These are phyloP conservation scores for Andrena minutula DNA, from an alignment of 2,888 invertebrate species.

Conservation along the genomic window DNA sequence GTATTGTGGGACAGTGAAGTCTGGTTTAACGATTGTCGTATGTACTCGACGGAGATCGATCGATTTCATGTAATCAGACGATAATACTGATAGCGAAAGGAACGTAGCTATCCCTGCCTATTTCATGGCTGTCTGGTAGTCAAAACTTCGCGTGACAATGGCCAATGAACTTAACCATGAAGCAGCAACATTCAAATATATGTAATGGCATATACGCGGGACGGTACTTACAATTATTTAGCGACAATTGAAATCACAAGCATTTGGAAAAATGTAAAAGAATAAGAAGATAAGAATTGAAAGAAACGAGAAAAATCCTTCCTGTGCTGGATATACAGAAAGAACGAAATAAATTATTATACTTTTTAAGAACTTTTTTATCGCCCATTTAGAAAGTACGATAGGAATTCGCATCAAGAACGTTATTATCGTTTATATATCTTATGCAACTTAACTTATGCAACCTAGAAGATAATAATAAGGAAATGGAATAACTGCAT, in stretches of 20 bases:
- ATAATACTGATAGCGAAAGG: constrained; percentile 23
- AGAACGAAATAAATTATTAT: background rate
- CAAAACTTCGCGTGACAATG: constrained; percentile 46
- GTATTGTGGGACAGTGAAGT: background rate
- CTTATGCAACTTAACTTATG: constrained; percentile 1
- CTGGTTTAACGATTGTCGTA: constrained; percentile 16
- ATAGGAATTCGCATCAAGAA: too few species aligned
- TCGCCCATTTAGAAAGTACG: too few species aligned
- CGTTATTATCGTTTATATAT: too few species aligned
- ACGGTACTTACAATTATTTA: background rate
- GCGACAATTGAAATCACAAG: background rate
- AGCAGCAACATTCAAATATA: constrained; percentile 2
- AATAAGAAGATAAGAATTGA: background rate
- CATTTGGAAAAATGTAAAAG: background rate
- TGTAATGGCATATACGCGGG: background rate
- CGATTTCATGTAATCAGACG: constrained; percentile 23
- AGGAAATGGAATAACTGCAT: too few species aligned
- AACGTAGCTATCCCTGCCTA: background rate
- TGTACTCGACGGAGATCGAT: constrained; percentile 8
- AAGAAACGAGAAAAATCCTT: background rate
- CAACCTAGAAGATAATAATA: background rate
- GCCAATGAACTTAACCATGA: constrained; percentile 17
- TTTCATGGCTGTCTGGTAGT: constrained; percentile 17
- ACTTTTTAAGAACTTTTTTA: background rate
- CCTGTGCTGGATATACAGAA: background rate